These are phyloP conservation scores for Anhinga anhinga DNA, from an alignment of 2,113 vertebrate genomes.

Conservation along the genomic window DNA sequence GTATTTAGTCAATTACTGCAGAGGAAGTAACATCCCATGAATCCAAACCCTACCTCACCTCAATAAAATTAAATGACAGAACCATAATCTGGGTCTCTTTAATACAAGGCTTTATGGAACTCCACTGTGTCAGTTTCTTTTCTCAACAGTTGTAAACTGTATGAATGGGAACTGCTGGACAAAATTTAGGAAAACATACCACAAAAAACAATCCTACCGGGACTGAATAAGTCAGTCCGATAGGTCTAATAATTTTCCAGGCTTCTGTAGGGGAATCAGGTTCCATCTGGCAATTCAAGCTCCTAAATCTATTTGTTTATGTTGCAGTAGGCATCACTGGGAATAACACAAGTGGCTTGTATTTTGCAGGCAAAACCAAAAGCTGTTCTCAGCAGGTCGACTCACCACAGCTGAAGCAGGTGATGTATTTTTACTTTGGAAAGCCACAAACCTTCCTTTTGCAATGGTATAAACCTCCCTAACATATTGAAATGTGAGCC, in stretches of 20 bases:
- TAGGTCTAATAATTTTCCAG: background rate
- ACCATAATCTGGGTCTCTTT: background rate
- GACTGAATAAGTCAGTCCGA: background rate
- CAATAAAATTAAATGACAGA: background rate
- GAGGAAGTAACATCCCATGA: background rate
- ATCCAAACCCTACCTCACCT: background rate
- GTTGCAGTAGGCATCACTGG: background rate
- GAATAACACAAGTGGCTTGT: background rate
- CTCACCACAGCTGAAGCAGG: background rate
- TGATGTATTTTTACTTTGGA: background rate
- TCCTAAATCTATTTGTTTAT: background rate
- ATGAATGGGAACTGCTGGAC: background rate
- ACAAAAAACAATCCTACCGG: background rate
- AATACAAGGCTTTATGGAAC: background rate
- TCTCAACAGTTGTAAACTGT: background rate
- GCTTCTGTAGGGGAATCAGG: background rate
- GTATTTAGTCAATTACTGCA: background rate
- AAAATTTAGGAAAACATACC: background rate
- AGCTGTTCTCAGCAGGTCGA: background rate
- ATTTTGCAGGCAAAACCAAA: background rate
- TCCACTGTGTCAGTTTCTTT: background rate
- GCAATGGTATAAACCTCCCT: background rate
- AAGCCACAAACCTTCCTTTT: background rate
- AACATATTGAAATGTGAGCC: background rate
- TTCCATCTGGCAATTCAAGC: background rate